Evolutionary conservation across 2,113 vertebrate species (phyloP), one percentile per base, ranked within the genome.

Genomic region (Pitta sordida): DNA sequence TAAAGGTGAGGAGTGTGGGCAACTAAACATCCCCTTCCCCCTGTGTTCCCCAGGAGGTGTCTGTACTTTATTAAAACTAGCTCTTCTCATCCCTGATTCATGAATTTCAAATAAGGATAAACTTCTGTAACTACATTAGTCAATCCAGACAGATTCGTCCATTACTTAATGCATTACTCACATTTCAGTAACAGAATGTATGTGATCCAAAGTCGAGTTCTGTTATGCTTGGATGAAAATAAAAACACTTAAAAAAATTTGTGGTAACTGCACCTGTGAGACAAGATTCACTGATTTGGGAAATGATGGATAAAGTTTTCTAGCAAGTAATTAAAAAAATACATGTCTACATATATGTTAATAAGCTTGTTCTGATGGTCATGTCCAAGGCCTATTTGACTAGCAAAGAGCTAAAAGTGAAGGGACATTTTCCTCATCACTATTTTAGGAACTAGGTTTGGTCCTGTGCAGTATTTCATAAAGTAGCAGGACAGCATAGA

Each of bases 81-180:
- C 49, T 92, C 53, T 91, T 86, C 91, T 95, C 70, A 83, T 92
- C 64, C 78, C 46, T 90, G 55, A 91, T 93, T 78, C 85, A 81
- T 86, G 83, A 58, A 91, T 82, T 82, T 93, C 81, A 90, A 91
- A 91, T 94, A 52, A 10, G 89, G 76, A 97, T 74, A 93, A 95
- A 95, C 82, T 94, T 84, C 74, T 87, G 56, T 73, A 95, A 91
- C 87, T 79, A 79, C 75, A 86, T 95, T 89, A 91, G 86, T 95
- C 95, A 96, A 91, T 92, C 88, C 90, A 96, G 94, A 94, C 88
- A 92, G 70, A 94, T 94, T 82, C 60, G 3, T 94, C 91, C 96
- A 94, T 98, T 97, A 97, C 94, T 97, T 97, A 97, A 97, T 96
- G 93, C 79, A 93, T 98, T 97, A 97, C 96, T 97, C 97, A 96